A percentile compares a stretch with the other conserved stretches of the same genome.
Evolutionary conservation across 2,797 vertebrate species (phyloP).

Genomic region (Coendou prehensilis): DNA sequence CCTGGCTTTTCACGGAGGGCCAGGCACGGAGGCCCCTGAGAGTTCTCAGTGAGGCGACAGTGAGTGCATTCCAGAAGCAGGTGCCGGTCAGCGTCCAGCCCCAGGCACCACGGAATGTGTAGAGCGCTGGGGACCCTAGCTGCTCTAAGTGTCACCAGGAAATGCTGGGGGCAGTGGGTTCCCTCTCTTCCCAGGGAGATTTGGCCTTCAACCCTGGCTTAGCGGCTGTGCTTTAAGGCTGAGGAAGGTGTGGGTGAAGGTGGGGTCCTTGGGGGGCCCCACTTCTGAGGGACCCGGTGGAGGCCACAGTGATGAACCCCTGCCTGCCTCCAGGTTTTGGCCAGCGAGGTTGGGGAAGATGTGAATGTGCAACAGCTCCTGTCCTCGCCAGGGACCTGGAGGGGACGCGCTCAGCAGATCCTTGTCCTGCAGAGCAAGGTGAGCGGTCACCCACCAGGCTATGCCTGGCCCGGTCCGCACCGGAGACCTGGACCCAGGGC

Average conservation of each 20-base stretch:
- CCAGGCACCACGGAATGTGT: not conserved
- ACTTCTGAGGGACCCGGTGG: not conserved
- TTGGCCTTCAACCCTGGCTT: not conserved
- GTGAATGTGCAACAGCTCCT: slow-evolving; percentile 93
- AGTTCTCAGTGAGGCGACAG: not conserved
- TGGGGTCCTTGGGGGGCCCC: fast-evolving
- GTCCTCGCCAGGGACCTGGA: slow-evolving; percentile 91
- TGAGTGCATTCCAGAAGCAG: not conserved
- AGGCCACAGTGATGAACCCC: not conserved
- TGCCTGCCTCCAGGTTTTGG: slow-evolving; percentile 90
- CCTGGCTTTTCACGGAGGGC: not conserved
- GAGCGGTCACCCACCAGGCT: slow-evolving; percentile 66
- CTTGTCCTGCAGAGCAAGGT: slow-evolving; percentile 95
- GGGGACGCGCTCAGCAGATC: slow-evolving; percentile 97
- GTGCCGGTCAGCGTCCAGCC: not conserved
- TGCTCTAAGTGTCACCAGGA: not conserved
- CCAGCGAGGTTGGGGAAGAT: slow-evolving; percentile 95
- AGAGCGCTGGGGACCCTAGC: not conserved
- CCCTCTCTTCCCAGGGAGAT: not conserved
- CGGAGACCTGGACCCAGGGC: not conserved
- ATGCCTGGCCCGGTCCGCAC: too few relatives aligned
- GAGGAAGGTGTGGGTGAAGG: not conserved
- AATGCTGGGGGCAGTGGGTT: not conserved
- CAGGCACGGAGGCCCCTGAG: not conserved
- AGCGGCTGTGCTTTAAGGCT: not conserved